These are phyloP conservation scores for Lagocephalus sceleratus DNA, from an alignment of 2,797 vertebrate species.

Conservation along the genomic window DNA sequence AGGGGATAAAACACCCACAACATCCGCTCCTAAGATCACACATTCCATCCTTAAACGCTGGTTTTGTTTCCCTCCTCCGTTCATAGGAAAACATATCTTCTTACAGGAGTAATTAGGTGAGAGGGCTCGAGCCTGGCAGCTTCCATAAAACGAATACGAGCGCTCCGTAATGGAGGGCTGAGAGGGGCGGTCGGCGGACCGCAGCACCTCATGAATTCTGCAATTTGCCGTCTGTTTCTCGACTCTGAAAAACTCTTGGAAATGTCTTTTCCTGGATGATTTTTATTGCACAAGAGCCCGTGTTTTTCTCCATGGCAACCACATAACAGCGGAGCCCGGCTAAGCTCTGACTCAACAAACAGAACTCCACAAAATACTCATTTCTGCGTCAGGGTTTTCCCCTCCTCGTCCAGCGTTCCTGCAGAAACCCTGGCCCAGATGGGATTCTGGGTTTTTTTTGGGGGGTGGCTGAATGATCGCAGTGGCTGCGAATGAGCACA, in stretches of 20 bases:
- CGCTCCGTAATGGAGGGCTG: constrained; percentile 66
- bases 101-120: constrained; percentile 73
- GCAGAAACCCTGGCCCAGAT: constrained; percentile 46
- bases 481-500: constrained; percentile 52
- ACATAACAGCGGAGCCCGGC: constrained; percentile 74
- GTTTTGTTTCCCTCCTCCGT: constrained; percentile 67
- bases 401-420: constrained; percentile 56
- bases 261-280: constrained; percentile 76
- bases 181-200: constrained; percentile 60
- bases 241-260: constrained; percentile 76
- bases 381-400: constrained; percentile 65
- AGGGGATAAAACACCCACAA: constrained; percentile 75
- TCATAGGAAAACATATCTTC: constrained; percentile 74
- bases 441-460: constrained; percentile 30
- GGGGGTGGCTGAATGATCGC: constrained; percentile 36
- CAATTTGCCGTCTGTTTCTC: constrained; percentile 75
- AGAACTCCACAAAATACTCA: constrained; percentile 76
- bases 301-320: constrained; percentile 83
- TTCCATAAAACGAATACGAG: constrained; percentile 68
- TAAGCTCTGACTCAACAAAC: constrained; percentile 81
- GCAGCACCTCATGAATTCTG: constrained; percentile 70
- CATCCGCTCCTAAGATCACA: constrained; percentile 74
- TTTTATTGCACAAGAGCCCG: constrained; percentile 75
- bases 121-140: constrained; percentile 60
- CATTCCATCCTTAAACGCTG: constrained; percentile 75